phyloP scores from a whole-genome alignment of 2,888 invertebrate genomes.

The Pyrrhia umbra region DNA sequence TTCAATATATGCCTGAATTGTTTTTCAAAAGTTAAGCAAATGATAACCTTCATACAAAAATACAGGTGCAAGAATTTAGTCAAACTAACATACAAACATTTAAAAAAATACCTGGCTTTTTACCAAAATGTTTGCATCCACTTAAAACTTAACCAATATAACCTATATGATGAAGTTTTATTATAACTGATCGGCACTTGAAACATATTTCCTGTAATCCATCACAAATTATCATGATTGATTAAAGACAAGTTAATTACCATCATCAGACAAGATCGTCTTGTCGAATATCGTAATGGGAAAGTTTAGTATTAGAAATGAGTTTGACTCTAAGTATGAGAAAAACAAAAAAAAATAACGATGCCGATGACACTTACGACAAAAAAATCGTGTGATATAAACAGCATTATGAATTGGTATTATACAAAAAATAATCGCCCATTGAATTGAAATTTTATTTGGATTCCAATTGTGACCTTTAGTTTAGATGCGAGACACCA shows the following conservation, averaged over 20 bases:
- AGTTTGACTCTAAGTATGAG: background rate
- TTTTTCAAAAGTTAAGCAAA: too few species aligned
- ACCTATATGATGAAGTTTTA: background rate
- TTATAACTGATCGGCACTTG: constrained; percentile 14
- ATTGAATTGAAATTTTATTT: constrained; percentile 22
- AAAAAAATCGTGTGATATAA: constrained; percentile 7
- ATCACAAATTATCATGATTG: constrained; percentile 30
- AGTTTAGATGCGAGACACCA: background rate
- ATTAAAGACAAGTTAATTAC: constrained; percentile 3
- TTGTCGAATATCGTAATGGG: background rate
- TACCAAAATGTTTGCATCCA: too few species aligned
- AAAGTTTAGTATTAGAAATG: background rate
- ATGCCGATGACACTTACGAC: too few species aligned
- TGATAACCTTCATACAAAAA: too few species aligned
- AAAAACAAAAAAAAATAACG: too few species aligned
- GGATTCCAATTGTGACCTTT: constrained; percentile 13
- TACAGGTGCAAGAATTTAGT: too few species aligned
- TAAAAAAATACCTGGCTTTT: too few species aligned
- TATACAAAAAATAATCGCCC: constrained; percentile 13
- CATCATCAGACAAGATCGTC: background rate
- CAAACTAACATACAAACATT: too few species aligned
- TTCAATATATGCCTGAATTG: too few species aligned
- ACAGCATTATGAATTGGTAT: background rate
- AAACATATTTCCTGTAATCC: constrained; percentile 15
- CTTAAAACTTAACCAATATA: background rate